A percentile compares a stretch with the other conserved stretches of the same genome.
phyloP scores from a whole-genome alignment of 2,888 invertebrate species.

The Acleris literana region DNA sequence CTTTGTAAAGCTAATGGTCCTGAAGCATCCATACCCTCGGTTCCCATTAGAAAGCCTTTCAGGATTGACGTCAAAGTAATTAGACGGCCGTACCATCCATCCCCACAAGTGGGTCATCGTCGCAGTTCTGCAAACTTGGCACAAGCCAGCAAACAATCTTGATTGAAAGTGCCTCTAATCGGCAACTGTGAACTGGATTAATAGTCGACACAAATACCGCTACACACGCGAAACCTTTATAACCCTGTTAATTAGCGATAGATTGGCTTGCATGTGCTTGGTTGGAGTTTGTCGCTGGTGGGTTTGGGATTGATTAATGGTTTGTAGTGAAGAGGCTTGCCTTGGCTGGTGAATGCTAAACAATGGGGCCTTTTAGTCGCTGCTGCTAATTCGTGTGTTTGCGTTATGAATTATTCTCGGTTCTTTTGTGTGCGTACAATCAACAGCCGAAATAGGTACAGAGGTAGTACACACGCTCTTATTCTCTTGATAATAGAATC shows the following conservation, averaged over 20 bases:
- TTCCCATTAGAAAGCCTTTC: constrained; percentile 25
- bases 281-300: constrained; percentile 21
- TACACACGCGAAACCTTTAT: constrained; percentile 15
- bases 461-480: no score
- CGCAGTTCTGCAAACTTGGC: constrained; percentile 63
- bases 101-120: constrained; percentile 39
- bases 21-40: constrained; percentile 4
- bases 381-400: constrained; percentile 28
- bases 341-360: constrained; percentile 33
- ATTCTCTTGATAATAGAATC: no score
- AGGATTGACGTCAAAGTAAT: constrained; percentile 33
- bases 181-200: constrained; percentile 49
- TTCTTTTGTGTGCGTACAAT: constrained; percentile 1
- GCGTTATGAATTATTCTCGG: constrained; percentile 10
- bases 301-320: constrained; percentile 34
- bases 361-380: constrained; percentile 31
- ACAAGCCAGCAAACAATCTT: constrained; percentile 68
- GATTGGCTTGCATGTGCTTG: constrained; percentile 9
- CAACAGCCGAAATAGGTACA: no score
- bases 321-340: constrained; percentile 30
- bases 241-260: constrained; percentile 10
- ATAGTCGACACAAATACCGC: constrained; percentile 31
- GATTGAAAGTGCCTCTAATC: constrained; percentile 73
- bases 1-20: neutral
- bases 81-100: constrained; percentile 26